Evolutionary conservation across 2,888 invertebrate genomes (phyloP), one percentile per base, ranked within the genome.

Genomic region (Pyrgus malvae): DNA sequence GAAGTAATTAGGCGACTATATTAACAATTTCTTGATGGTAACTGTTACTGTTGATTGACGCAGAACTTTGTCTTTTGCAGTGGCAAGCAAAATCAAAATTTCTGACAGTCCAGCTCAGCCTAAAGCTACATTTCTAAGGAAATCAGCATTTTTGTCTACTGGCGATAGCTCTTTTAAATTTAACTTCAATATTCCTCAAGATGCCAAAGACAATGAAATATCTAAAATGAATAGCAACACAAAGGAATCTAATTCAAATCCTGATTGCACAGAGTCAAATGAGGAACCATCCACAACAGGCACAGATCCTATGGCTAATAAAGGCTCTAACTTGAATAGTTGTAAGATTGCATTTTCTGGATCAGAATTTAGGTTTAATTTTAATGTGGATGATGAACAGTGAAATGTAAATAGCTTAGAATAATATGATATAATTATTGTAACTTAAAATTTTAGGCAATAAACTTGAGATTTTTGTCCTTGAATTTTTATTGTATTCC

Each of bases 101-200:
- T 82, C 89, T 44, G 76, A 90, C 23, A 80, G 70, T 48, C 78
- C 90, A 11, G 86, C 85, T 55, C 82, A 84, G 65, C 91, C 66
- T 44, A 94, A 94, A 72, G 94, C 93, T 5, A 86, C 92, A 62
- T 95, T 94, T 82, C 72, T 95, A 9, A 93, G 92, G 69, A 95
- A 94, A 80, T 93, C 94, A 1, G 85, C 88, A 21, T 87, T 92
- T 64, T 66, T 83, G 41, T 81, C 84, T 6, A 89, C 91, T 0
- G 92, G 91, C 3, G 79, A 90, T 61, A 90, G 78, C 57, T 81
- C 87, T 41, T 94, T 93, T 73, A 88, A 86, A 69, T 94, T 94
- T 70, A 75, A 88, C 61, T 81, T 85, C 61, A 70, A 78, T 61
- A 60, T 86, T 67, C 58, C 70, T 45, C 70, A 72, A 48, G 82